Evolutionary conservation across 2,113 vertebrate species (phyloP).

Genomic region (Muntiacus muntjak): DNA sequence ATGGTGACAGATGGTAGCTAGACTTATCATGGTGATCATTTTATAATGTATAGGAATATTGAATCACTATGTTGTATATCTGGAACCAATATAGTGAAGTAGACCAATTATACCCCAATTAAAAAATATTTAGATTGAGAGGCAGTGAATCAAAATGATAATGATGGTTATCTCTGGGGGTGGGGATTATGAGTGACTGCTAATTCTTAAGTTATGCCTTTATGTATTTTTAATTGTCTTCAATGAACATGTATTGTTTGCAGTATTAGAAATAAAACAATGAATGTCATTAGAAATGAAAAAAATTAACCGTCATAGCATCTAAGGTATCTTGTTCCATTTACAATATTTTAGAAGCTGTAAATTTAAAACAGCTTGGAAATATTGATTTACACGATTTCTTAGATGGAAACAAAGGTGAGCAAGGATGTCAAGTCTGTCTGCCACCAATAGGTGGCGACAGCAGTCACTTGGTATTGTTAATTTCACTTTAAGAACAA

Average conservation of each 20-base stretch:
- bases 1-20: neutral
- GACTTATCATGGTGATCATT: neutral
- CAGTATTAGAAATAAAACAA: neutral
- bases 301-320: neutral
- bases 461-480: slow-evolving; percentile 24
- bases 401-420: neutral
- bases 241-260: neutral
- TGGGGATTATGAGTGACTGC: neutral
- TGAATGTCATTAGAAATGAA: neutral
- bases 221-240: neutral
- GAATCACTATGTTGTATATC: neutral
- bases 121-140: neutral
- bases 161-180: neutral
- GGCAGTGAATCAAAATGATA: neutral
- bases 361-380: slow-evolving; percentile 18
- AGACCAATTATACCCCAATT: neutral
- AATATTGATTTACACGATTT: neutral
- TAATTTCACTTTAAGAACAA: neutral
- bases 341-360: slow-evolving; percentile 10
- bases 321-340: neutral
- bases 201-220: neutral
- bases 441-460: slow-evolving; percentile 63
- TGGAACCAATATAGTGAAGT: neutral
- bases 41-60: neutral
- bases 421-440: neutral